A percentile compares a stretch with the other conserved stretches of the same genome.
phyloP scores from a whole-genome alignment of 2,113 vertebrate genomes.

The Junco hyemalis region DNA sequence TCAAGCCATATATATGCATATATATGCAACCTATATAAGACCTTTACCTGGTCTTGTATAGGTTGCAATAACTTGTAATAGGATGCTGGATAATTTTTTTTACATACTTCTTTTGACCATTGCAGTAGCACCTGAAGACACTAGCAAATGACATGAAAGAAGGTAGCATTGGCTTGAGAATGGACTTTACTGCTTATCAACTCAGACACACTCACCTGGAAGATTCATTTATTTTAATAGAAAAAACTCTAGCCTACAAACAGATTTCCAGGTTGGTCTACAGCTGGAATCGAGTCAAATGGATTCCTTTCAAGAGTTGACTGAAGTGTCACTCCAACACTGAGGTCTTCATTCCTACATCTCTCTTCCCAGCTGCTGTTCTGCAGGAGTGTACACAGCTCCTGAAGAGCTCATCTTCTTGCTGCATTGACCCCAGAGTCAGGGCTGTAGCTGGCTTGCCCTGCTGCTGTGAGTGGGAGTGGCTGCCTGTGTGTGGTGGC shows the following conservation, averaged over 20 bases:
- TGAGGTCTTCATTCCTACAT: neutral
- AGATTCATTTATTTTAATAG: neutral
- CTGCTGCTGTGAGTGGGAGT: neutral
- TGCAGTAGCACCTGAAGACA: neutral
- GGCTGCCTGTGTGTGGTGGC: neutral
- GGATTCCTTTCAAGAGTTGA: neutral
- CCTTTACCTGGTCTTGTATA: neutral
- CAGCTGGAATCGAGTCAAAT: neutral
- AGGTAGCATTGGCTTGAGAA: neutral
- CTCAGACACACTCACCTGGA: neutral
- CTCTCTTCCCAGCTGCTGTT: neutral
- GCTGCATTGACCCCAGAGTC: neutral
- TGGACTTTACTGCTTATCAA: neutral
- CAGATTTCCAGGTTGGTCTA: neutral
- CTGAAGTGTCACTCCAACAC: neutral
- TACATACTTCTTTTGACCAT: neutral
- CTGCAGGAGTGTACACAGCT: neutral
- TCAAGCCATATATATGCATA: no score
- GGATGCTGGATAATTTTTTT: neutral
- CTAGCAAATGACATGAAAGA: neutral
- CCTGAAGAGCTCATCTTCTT: neutral
- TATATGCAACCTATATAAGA: no score
- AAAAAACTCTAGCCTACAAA: neutral
- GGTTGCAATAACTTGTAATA: neutral
- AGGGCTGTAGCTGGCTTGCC: neutral